These are phyloP conservation scores for Platichthys flesus DNA, from an alignment of 2,113 vertebrate species.

Conservation along the genomic window DNA sequence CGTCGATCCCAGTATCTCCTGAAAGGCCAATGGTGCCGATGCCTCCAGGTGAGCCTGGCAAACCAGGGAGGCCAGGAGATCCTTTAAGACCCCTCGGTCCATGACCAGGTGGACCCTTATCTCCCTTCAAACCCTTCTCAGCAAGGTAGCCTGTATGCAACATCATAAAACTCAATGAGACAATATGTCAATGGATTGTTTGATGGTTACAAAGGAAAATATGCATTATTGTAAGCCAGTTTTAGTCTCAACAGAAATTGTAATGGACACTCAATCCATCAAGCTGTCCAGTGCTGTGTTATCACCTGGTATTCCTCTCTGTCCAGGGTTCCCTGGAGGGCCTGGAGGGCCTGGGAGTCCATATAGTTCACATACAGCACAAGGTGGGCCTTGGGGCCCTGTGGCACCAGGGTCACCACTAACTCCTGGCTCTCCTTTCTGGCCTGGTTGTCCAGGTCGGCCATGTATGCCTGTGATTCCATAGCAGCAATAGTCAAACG, in stretches of 20 bases:
- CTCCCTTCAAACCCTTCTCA: conserved; percentile 63
- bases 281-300: neutral
- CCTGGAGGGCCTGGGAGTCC: conserved; percentile 44
- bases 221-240: neutral
- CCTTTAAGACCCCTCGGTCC: conserved; percentile 61
- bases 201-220: neutral
- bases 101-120: conserved; percentile 54
- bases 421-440: conserved; percentile 53
- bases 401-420: conserved; percentile 56
- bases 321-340: conserved; percentile 51
- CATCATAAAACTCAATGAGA: neutral
- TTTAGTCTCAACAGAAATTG: neutral
- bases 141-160: conserved; percentile 54
- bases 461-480: conserved; percentile 56
- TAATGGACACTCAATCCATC: neutral
- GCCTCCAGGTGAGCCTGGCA: conserved; percentile 53
- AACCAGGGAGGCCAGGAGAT: conserved; percentile 55
- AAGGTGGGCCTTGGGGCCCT: conserved; percentile 54
- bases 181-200: neutral
- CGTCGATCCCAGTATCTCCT: conserved; percentile 65
- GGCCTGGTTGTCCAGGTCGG: conserved; percentile 44
- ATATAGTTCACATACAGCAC: conserved; percentile 29
- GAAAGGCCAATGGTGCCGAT: conserved; percentile 47
- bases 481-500: neutral
- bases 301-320: conserved; percentile 49